Base-by-base conservation (phyloP, 2,113 vertebrate species). In the Phylloscopus trochiloides region DNA sequence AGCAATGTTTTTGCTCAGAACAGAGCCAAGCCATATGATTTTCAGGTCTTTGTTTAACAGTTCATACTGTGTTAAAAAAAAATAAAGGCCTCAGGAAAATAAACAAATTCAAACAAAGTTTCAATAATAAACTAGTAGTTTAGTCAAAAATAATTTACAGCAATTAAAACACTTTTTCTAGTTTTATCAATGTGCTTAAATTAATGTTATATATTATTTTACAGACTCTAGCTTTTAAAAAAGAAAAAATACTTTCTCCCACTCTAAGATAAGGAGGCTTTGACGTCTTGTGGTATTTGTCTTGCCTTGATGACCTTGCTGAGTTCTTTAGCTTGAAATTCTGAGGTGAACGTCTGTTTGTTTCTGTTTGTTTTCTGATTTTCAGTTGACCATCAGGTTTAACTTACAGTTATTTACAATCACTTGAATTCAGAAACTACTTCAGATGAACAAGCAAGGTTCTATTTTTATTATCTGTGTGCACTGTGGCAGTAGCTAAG, bases 381-480 rank as follows among this genome's bases (percentile, higher is more conserved):
- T 86, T 66, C 31, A 8, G 55, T 67, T 96, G 92, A 84, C 68
- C 54, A 88, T 63, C 73, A 91, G 48, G 85, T 92, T 95, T 85
- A 96, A 96, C 68, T 89, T 93, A 75, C 66, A 88, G 66, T 94
- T 97, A 82, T 95, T 97, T 90, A 68, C 95, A 74, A 8, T 72
- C 55, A 63, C 71, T 87, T 95, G 95, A 97, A 95, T 93, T 97
- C 92, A 96, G 91, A 95, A 97, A 93, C 24, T 31, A 59, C 68
- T 96, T 97, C 70, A 96, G 95, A 93, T 95, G 80, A 95, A 93
- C 90, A 95, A 96, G 94, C 83, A 90, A 92, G 91, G 95, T 97
- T 86, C 89, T 95, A 42, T 96, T 97, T 98, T 98, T 98, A 96
- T 96, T 97, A 81, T 97, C 95, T 97, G 92, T 77, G 88, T 6